phyloP scores from a whole-genome alignment of 1,140 invertebrate species.

The Nasonia giraulti region DNA sequence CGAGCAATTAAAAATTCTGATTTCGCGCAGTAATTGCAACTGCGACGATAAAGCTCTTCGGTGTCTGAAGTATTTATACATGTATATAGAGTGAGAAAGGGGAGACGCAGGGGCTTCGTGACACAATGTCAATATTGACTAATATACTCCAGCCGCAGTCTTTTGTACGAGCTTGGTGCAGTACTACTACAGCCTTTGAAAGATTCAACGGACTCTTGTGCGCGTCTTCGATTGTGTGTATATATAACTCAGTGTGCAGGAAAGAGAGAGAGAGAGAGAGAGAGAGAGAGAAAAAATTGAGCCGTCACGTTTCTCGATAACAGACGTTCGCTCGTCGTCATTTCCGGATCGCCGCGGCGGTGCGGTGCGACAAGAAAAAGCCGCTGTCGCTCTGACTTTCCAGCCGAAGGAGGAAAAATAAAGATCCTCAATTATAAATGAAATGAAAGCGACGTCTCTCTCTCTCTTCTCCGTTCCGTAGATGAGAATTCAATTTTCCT shows the following conservation, averaged over 20 bases:
- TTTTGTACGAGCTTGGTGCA: too few relatives aligned
- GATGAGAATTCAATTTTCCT: conserved; percentile 40
- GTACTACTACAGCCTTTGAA: too few relatives aligned
- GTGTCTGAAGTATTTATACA: neutral
- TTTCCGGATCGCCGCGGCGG: neutral
- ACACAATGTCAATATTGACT: conserved; percentile 44
- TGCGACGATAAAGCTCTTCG: neutral
- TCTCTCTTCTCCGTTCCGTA: neutral
- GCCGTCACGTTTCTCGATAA: too few relatives aligned
- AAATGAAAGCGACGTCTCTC: conserved; percentile 19
- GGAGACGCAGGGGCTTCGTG: neutral
- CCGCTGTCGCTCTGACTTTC: neutral
- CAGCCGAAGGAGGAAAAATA: neutral
- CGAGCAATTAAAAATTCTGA: neutral
- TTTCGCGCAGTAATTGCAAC: neutral
- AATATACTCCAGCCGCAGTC: neutral
- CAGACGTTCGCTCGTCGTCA: neutral
- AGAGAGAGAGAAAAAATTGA: neutral
- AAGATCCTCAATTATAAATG: conserved; percentile 37
- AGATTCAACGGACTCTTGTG: too few relatives aligned
- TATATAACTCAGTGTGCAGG: neutral
- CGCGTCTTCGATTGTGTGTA: too few relatives aligned
- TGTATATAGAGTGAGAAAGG: neutral
- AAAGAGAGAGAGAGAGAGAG: neutral
- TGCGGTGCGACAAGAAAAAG: neutral